Conservation (phyloP, 2,888 invertebrate genomes). For the Galeopsomyia nigrocyanea region DNA sequence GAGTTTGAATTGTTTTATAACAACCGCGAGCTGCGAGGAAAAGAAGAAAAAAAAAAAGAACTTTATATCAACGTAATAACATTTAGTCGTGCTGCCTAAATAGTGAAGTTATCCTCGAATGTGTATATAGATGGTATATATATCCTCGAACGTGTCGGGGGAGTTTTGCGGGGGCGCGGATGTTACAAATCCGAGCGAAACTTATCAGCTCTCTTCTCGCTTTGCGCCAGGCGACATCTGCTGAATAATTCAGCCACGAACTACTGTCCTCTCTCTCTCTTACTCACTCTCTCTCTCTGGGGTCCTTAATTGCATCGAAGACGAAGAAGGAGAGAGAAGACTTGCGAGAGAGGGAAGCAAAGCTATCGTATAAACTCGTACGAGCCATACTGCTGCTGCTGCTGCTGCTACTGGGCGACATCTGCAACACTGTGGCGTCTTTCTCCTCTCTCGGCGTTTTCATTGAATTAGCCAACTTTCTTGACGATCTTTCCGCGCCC, state of each 20-base stretch:
- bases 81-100: no score
- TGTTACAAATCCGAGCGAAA: slow-evolving; percentile 66
- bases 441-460: slow-evolving; percentile 27
- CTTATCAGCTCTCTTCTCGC: slow-evolving; percentile 49
- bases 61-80: no score
- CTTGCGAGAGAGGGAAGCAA: slow-evolving; percentile 32
- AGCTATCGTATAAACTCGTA: slow-evolving; percentile 41
- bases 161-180: slow-evolving; percentile 53
- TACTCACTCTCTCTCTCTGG: slow-evolving; percentile 11
- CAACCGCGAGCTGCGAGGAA: no score
- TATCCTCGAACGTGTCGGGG: neutral
- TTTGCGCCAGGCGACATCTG: slow-evolving; percentile 61
- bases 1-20: no score
- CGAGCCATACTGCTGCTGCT: slow-evolving; percentile 13
- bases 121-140: no score
- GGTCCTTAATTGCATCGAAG: slow-evolving; percentile 56
- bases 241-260: slow-evolving; percentile 66
- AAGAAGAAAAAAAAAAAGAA: no score
- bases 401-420: slow-evolving; percentile 25
- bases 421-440: slow-evolving; percentile 31
- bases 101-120: no score
- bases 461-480: slow-evolving; percentile 44
- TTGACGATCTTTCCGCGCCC: slow-evolving; percentile 25
- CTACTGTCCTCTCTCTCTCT: slow-evolving; percentile 53
- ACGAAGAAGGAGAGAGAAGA: slow-evolving; percentile 43